Evolutionary conservation across 1,140 invertebrate genomes (phyloP).

Genomic region (Cherax quadricarinatus): DNA sequence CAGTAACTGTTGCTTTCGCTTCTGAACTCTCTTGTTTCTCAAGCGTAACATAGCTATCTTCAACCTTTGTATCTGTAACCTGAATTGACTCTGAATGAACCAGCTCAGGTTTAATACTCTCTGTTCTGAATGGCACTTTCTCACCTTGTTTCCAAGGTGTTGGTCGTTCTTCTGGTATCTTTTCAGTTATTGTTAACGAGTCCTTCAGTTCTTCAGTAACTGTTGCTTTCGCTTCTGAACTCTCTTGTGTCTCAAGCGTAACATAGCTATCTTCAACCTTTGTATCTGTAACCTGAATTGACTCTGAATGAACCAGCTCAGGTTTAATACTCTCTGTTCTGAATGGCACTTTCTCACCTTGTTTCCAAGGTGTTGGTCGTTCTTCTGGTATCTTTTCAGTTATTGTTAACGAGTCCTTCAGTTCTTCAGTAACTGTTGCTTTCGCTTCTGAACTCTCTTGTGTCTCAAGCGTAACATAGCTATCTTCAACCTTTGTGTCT

Average conservation of each 20-base stretch:
- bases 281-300: slow-evolving; percentile 33
- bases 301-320: slow-evolving; percentile 10
- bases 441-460: slow-evolving; percentile 2
- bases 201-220: slow-evolving; percentile 36
- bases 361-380: slow-evolving; percentile 17
- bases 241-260: slow-evolving; percentile 10
- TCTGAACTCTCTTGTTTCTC: slow-evolving; percentile 2
- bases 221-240: slow-evolving; percentile 7
- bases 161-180: slow-evolving; percentile 35
- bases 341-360: slow-evolving; percentile 41
- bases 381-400: slow-evolving; percentile 50
- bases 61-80: slow-evolving; percentile 35
- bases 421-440: slow-evolving; percentile 33
- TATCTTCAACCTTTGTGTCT: slow-evolving; percentile 38
- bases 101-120: slow-evolving; percentile 30
- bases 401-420: background rate
- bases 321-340: slow-evolving; percentile 36
- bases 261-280: slow-evolving; percentile 35
- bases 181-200: slow-evolving; percentile 43
- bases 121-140: slow-evolving; percentile 39
- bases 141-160: slow-evolving; percentile 24
- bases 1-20: slow-evolving; percentile 23
- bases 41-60: slow-evolving; percentile 24
- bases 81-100: slow-evolving; percentile 22
- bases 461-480: slow-evolving; percentile 11